phyloP scores from a whole-genome alignment of 2,888 invertebrate genomes.

The Drosophila nigricruria region DNA sequence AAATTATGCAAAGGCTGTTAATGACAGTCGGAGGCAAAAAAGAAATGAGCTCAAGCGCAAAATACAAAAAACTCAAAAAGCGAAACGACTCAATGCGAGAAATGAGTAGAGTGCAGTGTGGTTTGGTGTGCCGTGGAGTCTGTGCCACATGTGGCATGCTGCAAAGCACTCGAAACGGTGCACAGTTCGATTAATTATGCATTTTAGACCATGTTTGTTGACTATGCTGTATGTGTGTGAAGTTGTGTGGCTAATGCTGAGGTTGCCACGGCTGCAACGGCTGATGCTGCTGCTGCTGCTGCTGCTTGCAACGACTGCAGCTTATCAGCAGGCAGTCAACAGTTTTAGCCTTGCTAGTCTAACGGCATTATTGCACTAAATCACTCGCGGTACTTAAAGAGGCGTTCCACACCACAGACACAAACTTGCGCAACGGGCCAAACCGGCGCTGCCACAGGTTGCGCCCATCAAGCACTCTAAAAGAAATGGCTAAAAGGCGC shows the following conservation, averaged over 20 bases:
- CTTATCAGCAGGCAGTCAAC: slow-evolving; percentile 49
- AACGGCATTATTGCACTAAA: slow-evolving; percentile 80
- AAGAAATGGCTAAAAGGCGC: slow-evolving; percentile 35
- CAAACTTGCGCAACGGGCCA: slow-evolving; percentile 73
- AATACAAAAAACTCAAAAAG: slow-evolving; percentile 35
- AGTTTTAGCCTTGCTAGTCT: slow-evolving; percentile 53
- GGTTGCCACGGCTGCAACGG: too few species aligned
- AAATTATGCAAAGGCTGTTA: slow-evolving; percentile 77
- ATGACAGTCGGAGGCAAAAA: slow-evolving; percentile 49
- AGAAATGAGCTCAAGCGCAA: slow-evolving; percentile 36
- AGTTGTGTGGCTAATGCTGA: slow-evolving; percentile 32
- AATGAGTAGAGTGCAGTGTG: slow-evolving; percentile 29
- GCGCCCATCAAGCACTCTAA: slow-evolving; percentile 50
- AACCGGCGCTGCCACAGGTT: slow-evolving; percentile 61
- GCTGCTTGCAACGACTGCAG: slow-evolving; percentile 20
- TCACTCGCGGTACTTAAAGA: slow-evolving; percentile 80
- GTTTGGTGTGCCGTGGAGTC: neutral
- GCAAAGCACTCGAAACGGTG: slow-evolving; percentile 30
- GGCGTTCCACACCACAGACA: slow-evolving; percentile 57
- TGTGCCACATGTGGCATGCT: slow-evolving; percentile 64
- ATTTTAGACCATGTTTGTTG: slow-evolving; percentile 69
- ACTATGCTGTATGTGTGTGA: slow-evolving; percentile 12
- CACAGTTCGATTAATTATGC: slow-evolving; percentile 75
- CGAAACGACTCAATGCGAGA: slow-evolving; percentile 46
- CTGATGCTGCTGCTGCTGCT: slow-evolving; percentile 34